These are phyloP conservation scores for Olivierus martensii DNA, from an alignment of 1,140 invertebrate genomes.

Conservation along the genomic window DNA sequence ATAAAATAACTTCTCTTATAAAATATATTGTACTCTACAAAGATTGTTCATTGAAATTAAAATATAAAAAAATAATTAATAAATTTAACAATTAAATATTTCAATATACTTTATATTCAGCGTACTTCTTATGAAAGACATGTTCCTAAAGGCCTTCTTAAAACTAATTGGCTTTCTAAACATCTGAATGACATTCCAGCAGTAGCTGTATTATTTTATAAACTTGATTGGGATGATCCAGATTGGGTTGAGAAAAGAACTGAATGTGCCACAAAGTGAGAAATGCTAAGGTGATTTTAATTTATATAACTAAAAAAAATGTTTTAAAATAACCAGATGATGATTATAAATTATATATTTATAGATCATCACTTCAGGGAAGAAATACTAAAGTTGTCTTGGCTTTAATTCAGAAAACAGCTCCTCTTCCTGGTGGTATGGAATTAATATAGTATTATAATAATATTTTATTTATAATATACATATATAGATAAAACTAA, in stretches of 20 bases:
- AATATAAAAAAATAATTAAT: no score
- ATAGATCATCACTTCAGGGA: constrained; percentile 51
- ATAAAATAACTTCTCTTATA: no score
- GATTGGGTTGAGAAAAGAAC: constrained; percentile 87
- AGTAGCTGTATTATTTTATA: constrained; percentile 86
- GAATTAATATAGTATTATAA: background rate
- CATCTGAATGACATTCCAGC: constrained; percentile 80
- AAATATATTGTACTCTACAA: no score
- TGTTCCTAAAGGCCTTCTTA: constrained; percentile 89
- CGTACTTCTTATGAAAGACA: constrained; percentile 89
- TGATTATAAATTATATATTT: no score
- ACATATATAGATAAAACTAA: no score
- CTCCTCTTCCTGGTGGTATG: constrained; percentile 44
- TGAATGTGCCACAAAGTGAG: constrained; percentile 80
- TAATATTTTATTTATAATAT: no score
- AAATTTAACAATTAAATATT: no score
- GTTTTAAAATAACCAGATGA: no score
- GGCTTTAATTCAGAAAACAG: constrained; percentile 70
- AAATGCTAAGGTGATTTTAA: constrained; percentile 54
- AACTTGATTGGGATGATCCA: constrained; percentile 91
- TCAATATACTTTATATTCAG: constrained; percentile 28
- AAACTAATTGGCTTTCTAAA: constrained; percentile 90
- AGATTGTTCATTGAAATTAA: no score
- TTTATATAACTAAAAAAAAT: no score
- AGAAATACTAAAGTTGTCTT: constrained; percentile 73